Evolutionary conservation across 2,113 vertebrate species (phyloP), one percentile per base, ranked within the genome.

Genomic region (Limnothrissa miodon): DNA sequence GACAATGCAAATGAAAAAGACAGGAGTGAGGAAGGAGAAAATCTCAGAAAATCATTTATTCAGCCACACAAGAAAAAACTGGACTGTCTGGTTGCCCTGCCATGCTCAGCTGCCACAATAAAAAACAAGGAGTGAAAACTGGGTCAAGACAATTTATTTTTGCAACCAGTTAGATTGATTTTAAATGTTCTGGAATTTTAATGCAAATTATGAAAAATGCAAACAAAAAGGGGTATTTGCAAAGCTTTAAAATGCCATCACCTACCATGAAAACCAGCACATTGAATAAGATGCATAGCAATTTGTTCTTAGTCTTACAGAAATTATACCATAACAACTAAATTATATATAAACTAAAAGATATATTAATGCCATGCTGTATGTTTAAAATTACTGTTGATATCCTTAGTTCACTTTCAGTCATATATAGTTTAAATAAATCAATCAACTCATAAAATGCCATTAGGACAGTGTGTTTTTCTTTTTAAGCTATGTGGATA

Each of bases 391-490:
- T 33, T 74, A 74, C 10, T 36, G 11, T 33, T 74, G 4, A 74
- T 36, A 74, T 74, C 66, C 29, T 6, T 33, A 36, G 66, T 74
- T 3, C 10, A 36, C 36, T 74, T 74, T 33, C 66, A 74, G 11
- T 15, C 66, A 74, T 33, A 39, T 13, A 36, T 74, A 74, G 36
- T 36, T 36, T 36, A 29, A 74, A 36, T 11, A 36, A 4, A 74
- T 74, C 66, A 66, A 66, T 66, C 59, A 74, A 33, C 29, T 9
- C 29, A 13, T 36, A 36, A 74, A 74, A 74, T 74, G 36, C 66
- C 66, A 74, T 74, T 74, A 74, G 33, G 29, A 13, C 36, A 39
- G 66, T 74, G n/a, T 62, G 59, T 62, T n/a, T 59, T 25, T 70
- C 10, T 33, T 70, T 33, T 29, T 70, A 33, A 13, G 25, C 36